A percentile compares a stretch with the other conserved stretches of the same genome.
Conservation (phyloP, 2,888 invertebrate species). For the Oxystoma pomonae region DNA sequence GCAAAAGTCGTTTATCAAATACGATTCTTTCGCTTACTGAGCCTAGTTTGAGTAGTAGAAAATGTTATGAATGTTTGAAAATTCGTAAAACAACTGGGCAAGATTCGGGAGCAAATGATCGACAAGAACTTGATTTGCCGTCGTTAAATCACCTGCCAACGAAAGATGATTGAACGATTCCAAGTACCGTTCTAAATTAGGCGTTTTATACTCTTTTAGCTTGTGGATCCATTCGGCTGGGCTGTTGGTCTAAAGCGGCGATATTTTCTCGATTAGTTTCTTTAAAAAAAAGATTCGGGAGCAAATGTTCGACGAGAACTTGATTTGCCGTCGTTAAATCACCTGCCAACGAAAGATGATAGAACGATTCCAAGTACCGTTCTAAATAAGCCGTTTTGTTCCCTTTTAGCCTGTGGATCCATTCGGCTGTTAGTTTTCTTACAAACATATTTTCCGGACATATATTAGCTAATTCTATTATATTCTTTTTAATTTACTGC, state of each 20-base stretch:
- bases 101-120: conserved; percentile 69
- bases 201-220: conserved; percentile 65
- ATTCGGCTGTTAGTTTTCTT: too few species aligned
- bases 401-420: conserved; percentile 80
- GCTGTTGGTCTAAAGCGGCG: too few species aligned
- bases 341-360: conserved; percentile 66
- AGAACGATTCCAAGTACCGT: conserved; percentile 49
- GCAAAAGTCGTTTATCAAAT: too few species aligned
- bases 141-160: conserved; percentile 70
- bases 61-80: too few species aligned
- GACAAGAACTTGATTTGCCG: conserved; percentile 71
- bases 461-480: too few species aligned
- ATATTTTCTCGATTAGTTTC: too few species aligned
- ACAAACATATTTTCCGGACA: too few species aligned
- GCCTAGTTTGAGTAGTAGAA: too few species aligned
- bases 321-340: conserved; percentile 76
- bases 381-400: conserved; percentile 44
- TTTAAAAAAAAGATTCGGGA: too few species aligned
- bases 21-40: too few species aligned
- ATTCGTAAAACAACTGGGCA: too few species aligned
- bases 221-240: conserved; percentile 74
- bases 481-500: too few species aligned
- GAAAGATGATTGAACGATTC: conserved; percentile 63
- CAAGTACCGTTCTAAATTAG: conserved; percentile 35
- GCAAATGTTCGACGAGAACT: conserved; percentile 67